Evolutionary conservation across 2,888 invertebrate species (phyloP).

Genomic region (Euclidia mi): DNA sequence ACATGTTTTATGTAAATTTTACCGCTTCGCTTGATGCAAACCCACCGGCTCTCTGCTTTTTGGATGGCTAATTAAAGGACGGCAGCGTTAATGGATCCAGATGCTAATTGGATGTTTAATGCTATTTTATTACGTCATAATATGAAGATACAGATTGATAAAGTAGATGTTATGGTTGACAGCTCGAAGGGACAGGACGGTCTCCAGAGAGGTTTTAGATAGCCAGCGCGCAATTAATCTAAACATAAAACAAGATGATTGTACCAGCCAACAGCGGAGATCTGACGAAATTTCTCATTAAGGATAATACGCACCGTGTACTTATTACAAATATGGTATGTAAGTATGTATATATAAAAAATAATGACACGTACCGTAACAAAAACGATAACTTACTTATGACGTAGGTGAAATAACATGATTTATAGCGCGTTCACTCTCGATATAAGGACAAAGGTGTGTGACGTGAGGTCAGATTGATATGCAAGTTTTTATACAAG

Average conservation of each 20-base stretch:
- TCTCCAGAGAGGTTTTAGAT: conserved; percentile 39
- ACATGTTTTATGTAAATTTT: not conserved
- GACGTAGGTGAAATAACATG: conserved; percentile 27
- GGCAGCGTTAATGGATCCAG: conserved; percentile 13
- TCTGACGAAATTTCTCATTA: conserved; percentile 40
- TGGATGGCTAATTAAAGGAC: conserved; percentile 14
- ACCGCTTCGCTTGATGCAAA: conserved; percentile 1
- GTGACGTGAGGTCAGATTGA: conserved; percentile 25
- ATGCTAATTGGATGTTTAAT: conserved; percentile 3
- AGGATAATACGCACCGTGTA: conserved; percentile 30
- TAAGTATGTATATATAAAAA: not conserved
- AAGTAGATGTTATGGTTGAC: conserved; percentile 26
- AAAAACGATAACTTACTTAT: conserved; percentile 23
- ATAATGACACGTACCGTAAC: not conserved
- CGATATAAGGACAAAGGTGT: conserved; percentile 28
- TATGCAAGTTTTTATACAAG: conserved; percentile 28
- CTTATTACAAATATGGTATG: conserved; percentile 12
- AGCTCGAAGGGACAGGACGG: conserved; percentile 25
- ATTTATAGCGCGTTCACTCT: conserved; percentile 33
- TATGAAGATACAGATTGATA: not conserved
- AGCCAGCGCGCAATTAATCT: conserved; percentile 42
- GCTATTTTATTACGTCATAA: conserved; percentile 15
- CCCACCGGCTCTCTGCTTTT: conserved; percentile 11
- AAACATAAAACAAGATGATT: conserved; percentile 43
- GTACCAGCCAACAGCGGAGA: conserved; percentile 17